Conservation (phyloP, 64 coral and sea anemone genomes). For the Orbicella faveolata region DNA sequence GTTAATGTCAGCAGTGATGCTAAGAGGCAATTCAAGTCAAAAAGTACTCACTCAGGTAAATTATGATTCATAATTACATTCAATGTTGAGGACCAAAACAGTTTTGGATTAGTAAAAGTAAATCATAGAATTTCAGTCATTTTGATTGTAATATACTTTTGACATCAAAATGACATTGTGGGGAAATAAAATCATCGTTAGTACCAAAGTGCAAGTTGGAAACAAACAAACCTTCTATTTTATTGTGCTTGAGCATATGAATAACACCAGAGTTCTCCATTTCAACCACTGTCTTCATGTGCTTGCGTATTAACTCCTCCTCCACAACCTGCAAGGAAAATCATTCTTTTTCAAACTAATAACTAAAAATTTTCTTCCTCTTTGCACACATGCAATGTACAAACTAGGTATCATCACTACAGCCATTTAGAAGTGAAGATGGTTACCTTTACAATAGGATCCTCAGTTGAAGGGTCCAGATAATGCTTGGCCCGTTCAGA, state of each 20-base stretch:
- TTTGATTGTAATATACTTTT: too few species aligned
- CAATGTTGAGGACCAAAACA: too few species aligned
- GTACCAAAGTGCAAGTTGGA: neutral
- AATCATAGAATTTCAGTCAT: too few species aligned
- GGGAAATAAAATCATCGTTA: neutral
- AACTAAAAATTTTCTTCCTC: neutral
- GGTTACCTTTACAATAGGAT: conserved; percentile 91
- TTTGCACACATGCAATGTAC: too few species aligned
- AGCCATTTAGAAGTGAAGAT: too few species aligned
- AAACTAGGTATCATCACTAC: too few species aligned
- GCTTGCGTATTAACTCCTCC: conserved; percentile 95
- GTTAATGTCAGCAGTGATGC: too few species aligned
- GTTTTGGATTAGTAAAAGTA: too few species aligned
- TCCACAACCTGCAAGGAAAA: conserved; percentile 79
- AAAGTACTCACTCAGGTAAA: too few species aligned
- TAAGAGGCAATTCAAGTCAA: too few species aligned
- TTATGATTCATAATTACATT: too few species aligned
- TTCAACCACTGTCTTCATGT: conserved; percentile 99
- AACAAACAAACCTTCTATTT: conserved; percentile 80
- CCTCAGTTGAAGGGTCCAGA: conserved; percentile 90
- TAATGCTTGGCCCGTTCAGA: conserved; percentile 99
- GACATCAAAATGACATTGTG: too few species aligned
- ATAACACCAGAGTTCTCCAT: conserved; percentile 99
- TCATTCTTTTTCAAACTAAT: neutral
- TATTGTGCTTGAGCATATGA: conserved; percentile 99